phyloP scores from a whole-genome alignment of 1,140 invertebrate species.

The Bombus sylvicola region DNA sequence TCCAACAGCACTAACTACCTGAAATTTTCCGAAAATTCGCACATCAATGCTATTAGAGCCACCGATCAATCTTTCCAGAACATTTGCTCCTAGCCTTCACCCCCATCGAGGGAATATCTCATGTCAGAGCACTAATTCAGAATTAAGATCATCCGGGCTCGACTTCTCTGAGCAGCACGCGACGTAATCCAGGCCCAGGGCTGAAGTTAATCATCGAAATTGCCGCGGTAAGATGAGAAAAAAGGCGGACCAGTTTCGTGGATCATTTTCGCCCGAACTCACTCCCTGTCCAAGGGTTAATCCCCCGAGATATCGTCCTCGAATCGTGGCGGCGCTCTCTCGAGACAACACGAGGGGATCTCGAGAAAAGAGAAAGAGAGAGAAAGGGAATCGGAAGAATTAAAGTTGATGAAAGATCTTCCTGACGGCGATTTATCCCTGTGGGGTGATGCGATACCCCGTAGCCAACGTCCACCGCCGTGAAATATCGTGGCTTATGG shows the following conservation, averaged over 20 bases:
- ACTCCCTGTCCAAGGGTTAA: slow-evolving; percentile 53
- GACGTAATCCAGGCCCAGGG: slow-evolving; percentile 26
- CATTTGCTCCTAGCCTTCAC: neutral
- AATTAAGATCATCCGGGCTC: slow-evolving; percentile 9
- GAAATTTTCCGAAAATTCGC: too few species aligned
- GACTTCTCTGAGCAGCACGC: slow-evolving; percentile 2
- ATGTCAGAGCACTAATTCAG: slow-evolving; percentile 23
- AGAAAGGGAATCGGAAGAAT: slow-evolving; percentile 63
- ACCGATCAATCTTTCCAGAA: neutral
- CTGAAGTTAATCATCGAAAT: slow-evolving; percentile 50
- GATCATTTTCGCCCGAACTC: slow-evolving; percentile 47
- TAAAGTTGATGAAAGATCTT: slow-evolving; percentile 71
- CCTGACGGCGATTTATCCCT: slow-evolving; percentile 69
- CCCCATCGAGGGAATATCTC: neutral
- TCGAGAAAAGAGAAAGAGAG: neutral
- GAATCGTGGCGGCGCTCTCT: neutral
- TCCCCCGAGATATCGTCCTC: slow-evolving; percentile 59
- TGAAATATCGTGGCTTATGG: slow-evolving; percentile 69
- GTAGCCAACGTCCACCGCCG: slow-evolving; percentile 47
- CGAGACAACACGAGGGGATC: neutral
- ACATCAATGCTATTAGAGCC: too few species aligned
- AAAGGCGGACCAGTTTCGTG: neutral
- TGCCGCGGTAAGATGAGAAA: slow-evolving; percentile 7
- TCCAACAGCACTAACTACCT: too few species aligned
- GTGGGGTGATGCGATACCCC: slow-evolving; percentile 62